Base-by-base conservation (phyloP, 2,797 vertebrate species). In the Anguilla marmorata region DNA sequence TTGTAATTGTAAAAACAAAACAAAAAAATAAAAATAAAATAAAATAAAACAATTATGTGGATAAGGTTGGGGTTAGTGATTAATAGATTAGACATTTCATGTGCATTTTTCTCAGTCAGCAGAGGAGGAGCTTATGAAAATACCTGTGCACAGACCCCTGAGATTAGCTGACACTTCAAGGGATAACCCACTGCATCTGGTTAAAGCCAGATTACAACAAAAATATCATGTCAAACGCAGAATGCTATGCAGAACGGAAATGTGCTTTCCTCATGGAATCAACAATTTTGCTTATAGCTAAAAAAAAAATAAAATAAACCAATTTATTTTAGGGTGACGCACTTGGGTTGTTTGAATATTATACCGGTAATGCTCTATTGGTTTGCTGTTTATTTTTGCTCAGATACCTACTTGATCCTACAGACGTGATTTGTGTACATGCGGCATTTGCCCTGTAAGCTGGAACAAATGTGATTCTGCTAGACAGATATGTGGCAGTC, bases 141-240 rank as follows among this genome's bases (percentile, higher is more conserved):
- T 92, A 94, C 93, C 93, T 94, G 92, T 94, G 94, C 91, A 92
- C 88, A 93, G 79, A 87, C 87, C 85, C 88, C 92, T 90, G 90
- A 94, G 93, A 94, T 94, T 93, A 94, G 89, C 87, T 93, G 91
- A 93, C 92, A 94, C 91, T 93, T 93, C 86, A 88, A 92, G 87
- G 86, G 85, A 90, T 94, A 94, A 95, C 94, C 92, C 91, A 85
- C 86, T 50, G 88, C 91, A 93, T 95, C 92, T 94, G 93, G 86
- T 94, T 92, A 90, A 89, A 92, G 85, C 92, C 93, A 94, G 93
- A 95, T 95, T 95, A 94, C 89, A 90, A 90, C 89, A 92, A 92
- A 45, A 93, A 93, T 91, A 90, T 93, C 72, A 69, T 89, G 84
- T 88, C 90, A 94, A 90, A 91, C 86, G 86, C 86, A 89, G 86